These are phyloP conservation scores for Hydrophis major DNA, from an alignment of 2,797 vertebrate species.

Conservation along the genomic window DNA sequence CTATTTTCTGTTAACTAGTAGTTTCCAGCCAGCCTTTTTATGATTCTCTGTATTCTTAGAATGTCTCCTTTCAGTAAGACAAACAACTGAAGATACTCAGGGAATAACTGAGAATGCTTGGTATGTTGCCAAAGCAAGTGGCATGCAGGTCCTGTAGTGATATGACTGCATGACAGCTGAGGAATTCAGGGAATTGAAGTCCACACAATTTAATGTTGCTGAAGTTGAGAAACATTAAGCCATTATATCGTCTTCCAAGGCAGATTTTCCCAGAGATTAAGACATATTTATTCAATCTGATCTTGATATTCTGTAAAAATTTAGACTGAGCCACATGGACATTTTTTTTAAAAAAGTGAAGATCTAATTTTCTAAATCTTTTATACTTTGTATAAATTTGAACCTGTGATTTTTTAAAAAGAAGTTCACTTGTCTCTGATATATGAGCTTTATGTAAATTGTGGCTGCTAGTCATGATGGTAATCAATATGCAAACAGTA, in stretches of 20 bases:
- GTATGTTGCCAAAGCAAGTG: not conserved
- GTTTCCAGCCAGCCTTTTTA: not conserved
- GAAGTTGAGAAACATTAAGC: not conserved
- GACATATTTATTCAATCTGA: not conserved
- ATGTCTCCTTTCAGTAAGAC: not conserved
- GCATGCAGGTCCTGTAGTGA: fast-evolving
- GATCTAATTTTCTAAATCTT: slow-evolving; percentile 69
- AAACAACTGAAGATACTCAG: not conserved
- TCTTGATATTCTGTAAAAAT: slow-evolving; percentile 60
- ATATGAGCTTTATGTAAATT: not conserved
- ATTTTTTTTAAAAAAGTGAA: slow-evolving; percentile 55
- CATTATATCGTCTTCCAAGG: not conserved
- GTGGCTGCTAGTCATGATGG: no score
- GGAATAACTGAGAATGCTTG: slow-evolving; percentile 16
- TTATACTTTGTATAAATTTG: slow-evolving; percentile 64
- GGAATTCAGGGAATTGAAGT: not conserved
- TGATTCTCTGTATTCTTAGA: not conserved
- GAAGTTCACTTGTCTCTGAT: slow-evolving; percentile 41
- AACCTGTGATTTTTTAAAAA: slow-evolving; percentile 61
- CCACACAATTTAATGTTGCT: not conserved
- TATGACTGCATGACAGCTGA: not conserved
- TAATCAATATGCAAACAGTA: not conserved
- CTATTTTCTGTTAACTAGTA: no score
- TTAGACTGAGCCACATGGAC: slow-evolving; percentile 47
- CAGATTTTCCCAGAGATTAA: not conserved